phyloP scores from a whole-genome alignment of 1,140 invertebrate genomes.

The Drosophila baimaii region DNA sequence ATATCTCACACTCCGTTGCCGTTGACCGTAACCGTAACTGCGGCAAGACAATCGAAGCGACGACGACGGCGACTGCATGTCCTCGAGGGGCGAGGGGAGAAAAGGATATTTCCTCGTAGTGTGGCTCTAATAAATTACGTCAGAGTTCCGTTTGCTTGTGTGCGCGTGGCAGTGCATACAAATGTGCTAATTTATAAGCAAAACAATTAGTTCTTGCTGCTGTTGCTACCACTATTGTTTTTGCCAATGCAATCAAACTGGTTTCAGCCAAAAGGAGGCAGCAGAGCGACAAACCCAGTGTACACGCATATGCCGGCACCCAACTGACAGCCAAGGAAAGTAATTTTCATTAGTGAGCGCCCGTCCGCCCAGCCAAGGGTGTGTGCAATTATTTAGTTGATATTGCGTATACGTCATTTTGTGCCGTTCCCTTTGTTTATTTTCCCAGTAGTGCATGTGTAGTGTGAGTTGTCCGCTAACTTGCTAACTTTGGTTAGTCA shows the following conservation, averaged over 20 bases:
- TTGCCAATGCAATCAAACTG: constrained; percentile 64
- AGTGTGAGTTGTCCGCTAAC: constrained; percentile 9
- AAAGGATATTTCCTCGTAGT: constrained; percentile 27
- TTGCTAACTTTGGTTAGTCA: constrained; percentile 30
- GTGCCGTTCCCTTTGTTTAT: constrained; percentile 44
- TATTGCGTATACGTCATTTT: constrained; percentile 73
- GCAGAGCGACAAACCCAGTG: constrained; percentile 24
- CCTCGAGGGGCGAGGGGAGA: constrained; percentile 7
- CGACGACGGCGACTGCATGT: constrained; percentile 25
- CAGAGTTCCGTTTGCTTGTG: constrained; percentile 45
- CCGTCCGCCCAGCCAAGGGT: constrained; percentile 41
- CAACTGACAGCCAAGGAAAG: constrained; percentile 52
- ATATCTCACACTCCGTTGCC: constrained; percentile 38
- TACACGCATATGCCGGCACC: constrained; percentile 32
- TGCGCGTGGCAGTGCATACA: constrained; percentile 70
- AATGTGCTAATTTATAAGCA: constrained; percentile 81
- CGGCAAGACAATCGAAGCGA: constrained; percentile 36
- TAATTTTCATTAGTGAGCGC: constrained; percentile 73
- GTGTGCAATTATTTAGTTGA: constrained; percentile 69
- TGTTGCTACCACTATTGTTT: constrained; percentile 27
- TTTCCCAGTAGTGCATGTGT: constrained; percentile 20
- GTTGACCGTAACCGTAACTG: constrained; percentile 34
- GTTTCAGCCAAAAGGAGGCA: constrained; percentile 31
- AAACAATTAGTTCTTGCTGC: constrained; percentile 72
- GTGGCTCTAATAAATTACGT: constrained; percentile 70